These are phyloP conservation scores for Rafetus swinhoei DNA, from an alignment of 2,113 vertebrate genomes.

Conservation along the genomic window DNA sequence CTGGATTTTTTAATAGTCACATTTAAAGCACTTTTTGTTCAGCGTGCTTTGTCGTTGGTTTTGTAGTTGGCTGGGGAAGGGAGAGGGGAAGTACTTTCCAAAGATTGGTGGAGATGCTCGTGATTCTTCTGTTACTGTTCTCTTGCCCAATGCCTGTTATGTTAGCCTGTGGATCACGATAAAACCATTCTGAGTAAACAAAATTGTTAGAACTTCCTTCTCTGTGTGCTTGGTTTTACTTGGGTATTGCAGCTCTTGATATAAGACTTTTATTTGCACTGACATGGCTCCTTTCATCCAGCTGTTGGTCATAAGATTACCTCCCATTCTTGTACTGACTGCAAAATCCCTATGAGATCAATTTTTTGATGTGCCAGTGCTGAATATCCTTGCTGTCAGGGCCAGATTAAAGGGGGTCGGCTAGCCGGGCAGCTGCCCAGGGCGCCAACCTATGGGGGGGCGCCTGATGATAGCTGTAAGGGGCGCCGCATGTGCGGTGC, in stretches of 20 bases:
- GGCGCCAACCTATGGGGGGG: too few species aligned
- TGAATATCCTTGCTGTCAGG: not conserved
- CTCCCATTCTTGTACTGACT: slow-evolving; percentile 2
- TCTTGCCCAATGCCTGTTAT: not conserved
- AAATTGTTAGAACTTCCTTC: not conserved
- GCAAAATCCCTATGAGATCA: not conserved
- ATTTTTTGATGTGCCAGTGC: not conserved
- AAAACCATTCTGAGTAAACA: not conserved
- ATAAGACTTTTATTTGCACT: not conserved
- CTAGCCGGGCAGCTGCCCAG: too few species aligned
- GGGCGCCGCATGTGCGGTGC: too few species aligned
- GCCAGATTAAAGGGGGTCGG: too few species aligned
- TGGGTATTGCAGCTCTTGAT: not conserved
- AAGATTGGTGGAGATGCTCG: rapidly evolving
- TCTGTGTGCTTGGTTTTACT: not conserved
- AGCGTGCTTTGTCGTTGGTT: not conserved
- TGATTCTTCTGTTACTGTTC: rapidly evolving
- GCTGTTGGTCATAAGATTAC: not conserved
- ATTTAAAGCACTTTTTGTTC: not conserved
- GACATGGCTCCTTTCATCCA: rapidly evolving
- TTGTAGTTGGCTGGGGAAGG: not conserved
- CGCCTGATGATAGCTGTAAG: too few species aligned
- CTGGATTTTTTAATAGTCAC: not conserved
- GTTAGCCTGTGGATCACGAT: not conserved
- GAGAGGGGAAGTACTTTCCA: rapidly evolving